A percentile compares a stretch with the other conserved stretches of the same genome.
These are phyloP conservation scores for Anas bahamensis DNA, from an alignment of 2,797 vertebrate species.

Conservation along the genomic window DNA sequence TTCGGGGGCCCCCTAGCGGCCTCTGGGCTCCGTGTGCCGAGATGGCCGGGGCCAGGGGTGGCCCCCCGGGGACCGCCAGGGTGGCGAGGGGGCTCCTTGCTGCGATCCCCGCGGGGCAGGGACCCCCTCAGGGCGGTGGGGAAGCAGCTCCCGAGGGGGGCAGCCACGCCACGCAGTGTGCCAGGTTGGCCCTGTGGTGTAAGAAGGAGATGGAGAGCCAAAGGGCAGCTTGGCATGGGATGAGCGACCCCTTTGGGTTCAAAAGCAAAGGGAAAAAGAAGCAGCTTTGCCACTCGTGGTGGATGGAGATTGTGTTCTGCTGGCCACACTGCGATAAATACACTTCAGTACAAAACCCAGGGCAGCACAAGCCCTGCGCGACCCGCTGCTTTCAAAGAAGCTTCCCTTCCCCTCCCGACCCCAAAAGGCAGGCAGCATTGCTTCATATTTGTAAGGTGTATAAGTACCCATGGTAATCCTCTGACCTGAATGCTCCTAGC, in stretches of 20 bases:
- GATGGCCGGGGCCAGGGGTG: no score
- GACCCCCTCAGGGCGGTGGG: no score
- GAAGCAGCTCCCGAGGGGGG: no score
- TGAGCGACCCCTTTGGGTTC: neutral
- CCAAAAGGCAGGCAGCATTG: accelerated
- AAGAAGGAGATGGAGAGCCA: neutral
- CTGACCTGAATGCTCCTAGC: neutral
- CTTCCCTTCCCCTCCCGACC: neutral
- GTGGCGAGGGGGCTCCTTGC: no score
- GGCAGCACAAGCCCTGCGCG: neutral
- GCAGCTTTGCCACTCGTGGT: accelerated
- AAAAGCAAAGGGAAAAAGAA: accelerated
- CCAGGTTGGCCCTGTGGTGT: accelerated
- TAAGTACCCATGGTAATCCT: neutral
- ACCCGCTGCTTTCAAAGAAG: neutral
- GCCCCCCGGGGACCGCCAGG: no score
- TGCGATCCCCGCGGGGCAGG: no score
- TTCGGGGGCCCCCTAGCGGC: no score
- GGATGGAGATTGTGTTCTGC: no score
- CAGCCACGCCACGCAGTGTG: no score
- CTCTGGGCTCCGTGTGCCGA: no score
- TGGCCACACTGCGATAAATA: accelerated
- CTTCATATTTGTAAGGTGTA: accelerated
- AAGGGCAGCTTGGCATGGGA: neutral
- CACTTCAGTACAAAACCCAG: accelerated